These are phyloP conservation scores for Phaenicophaeus curvirostris DNA, from an alignment of 2,797 vertebrate species.

Conservation along the genomic window DNA sequence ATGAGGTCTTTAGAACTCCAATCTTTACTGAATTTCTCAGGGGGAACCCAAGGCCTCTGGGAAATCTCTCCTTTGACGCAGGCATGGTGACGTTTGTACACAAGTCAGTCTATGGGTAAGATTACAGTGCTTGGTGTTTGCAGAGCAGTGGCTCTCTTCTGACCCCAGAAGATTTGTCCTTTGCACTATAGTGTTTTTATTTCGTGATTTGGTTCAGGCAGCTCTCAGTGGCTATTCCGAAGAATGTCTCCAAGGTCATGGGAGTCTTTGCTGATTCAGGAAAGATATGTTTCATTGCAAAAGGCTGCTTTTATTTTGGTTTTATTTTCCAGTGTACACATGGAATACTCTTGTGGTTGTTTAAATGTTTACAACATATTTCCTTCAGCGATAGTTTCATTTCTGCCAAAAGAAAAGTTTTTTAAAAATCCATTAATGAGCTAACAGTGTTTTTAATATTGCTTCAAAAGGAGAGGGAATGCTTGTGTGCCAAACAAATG, in stretches of 20 bases:
- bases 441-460: slow-evolving; percentile 71
- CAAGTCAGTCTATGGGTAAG: not conserved
- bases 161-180: not conserved
- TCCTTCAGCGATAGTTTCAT: slow-evolving; percentile 69
- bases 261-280: slow-evolving; percentile 71
- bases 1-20: not conserved
- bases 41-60: not conserved
- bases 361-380: slow-evolving; percentile 75
- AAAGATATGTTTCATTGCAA: slow-evolving; percentile 63
- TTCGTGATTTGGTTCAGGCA: slow-evolving; percentile 43
- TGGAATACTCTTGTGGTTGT: slow-evolving; percentile 75
- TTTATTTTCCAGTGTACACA: slow-evolving; percentile 66
- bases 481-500: slow-evolving; percentile 38
- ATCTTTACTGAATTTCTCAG: not conserved
- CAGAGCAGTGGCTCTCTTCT: slow-evolving; percentile 5
- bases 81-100: slow-evolving; percentile 22
- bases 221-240: slow-evolving; percentile 44
- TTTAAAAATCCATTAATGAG: slow-evolving; percentile 73
- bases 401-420: slow-evolving; percentile 63
- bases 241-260: slow-evolving; percentile 62
- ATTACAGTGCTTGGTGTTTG: slow-evolving; percentile 19
- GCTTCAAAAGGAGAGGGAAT: slow-evolving; percentile 60
- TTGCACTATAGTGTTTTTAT: slow-evolving; percentile 4
- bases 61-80: slow-evolving; percentile 28
- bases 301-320: slow-evolving; percentile 70